Base-by-base conservation (phyloP, 2,797 vertebrate species). In the Eulemur coronatus region DNA sequence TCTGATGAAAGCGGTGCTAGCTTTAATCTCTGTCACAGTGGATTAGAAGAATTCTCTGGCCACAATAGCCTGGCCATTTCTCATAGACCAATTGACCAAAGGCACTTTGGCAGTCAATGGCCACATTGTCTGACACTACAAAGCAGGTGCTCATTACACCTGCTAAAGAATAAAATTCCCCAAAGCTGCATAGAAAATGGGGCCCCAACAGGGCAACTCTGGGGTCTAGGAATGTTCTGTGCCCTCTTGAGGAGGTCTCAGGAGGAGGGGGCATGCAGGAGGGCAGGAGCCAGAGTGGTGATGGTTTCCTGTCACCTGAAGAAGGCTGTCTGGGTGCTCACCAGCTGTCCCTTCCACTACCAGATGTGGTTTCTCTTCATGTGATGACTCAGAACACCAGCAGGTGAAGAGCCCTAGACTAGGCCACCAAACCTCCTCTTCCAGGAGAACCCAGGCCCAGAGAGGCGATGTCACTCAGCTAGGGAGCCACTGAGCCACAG, bases 21-120 rank as follows among this genome's bases (percentile, higher is more conserved):
- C 81, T 96, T 97, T 80, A 63, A 85, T 92, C 72, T 87, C 69
- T 79, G 6, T 69, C 48, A 20, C 22, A 73, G 70, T 87, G 65
- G 30, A 63, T 86, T 81, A 73, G 55, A 69, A 72, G 79, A 65
- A 79, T 7, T 78, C 43, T 63, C 69, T 91, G 96, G 24, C 55
- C 38, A 48, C 17, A 93, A 33, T 7, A 80, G n/a, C 55, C 35
- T 28, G 9, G 30, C 14, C 48, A 18, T 86, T 81, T 91, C 80
- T 95, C 72, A 93, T 76, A 18, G 35, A 78, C 38, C 67, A 70
- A 65, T 76, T 94, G 89, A 76, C 73, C 48, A 87, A 50, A 94
- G 46, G 22, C 10, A 35, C 43, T 33, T 86, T 52, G 78, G 48
- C n/a, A 65, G 28, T 26, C 89, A 96, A 79, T 73, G 80, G 52